Conservation (phyloP, 2,797 vertebrate species). For the Chlorospingus semifuscus region DNA sequence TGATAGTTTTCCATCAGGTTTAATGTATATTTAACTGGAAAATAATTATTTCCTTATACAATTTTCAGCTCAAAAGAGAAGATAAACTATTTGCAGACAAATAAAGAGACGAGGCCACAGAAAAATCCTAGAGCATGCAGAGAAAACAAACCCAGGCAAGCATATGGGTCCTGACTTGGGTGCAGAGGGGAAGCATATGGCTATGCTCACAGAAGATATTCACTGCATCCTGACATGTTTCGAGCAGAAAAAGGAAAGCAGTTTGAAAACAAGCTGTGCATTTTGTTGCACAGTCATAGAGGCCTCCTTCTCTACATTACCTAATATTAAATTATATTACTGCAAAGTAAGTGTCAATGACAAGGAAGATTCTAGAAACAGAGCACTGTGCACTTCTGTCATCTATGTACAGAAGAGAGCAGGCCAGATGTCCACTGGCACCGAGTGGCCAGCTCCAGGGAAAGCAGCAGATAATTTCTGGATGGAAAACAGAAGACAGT, state of each 20-base stretch:
- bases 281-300: neutral
- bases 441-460: rapidly evolving
- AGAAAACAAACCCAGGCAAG: neutral
- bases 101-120: neutral
- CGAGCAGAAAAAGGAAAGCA: neutral
- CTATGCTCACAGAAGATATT: neutral
- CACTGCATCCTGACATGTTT: neutral
- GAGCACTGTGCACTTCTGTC: neutral
- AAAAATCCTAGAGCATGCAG: neutral
- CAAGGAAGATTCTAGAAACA: neutral
- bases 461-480: neutral
- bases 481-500: neutral
- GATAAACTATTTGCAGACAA: neutral
- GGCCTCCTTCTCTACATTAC: neutral
- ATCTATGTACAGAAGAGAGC: neutral
- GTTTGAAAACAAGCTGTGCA: neutral
- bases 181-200: constrained; percentile 38
- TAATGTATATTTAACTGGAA: neutral
- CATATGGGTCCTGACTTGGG: constrained; percentile 33
- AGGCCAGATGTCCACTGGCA: neutral
- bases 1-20: neutral
- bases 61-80: neutral
- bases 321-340: neutral
- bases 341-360: neutral
- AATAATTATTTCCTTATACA: neutral